Evolutionary conservation across 2,797 vertebrate species (phyloP).

Genomic region (Bradypodion ventrale): DNA sequence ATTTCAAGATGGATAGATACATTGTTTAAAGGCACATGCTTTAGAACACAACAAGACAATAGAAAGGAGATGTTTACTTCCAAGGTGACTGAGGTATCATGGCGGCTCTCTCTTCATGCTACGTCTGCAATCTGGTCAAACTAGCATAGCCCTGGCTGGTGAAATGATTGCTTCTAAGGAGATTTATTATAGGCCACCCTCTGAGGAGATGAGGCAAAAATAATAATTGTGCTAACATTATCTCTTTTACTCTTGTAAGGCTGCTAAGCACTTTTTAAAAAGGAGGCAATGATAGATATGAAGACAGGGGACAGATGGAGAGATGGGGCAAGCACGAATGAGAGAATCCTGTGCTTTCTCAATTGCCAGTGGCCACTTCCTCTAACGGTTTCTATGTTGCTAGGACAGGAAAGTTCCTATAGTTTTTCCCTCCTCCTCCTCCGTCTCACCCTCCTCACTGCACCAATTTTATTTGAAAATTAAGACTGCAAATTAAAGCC

Average conservation of each 20-base stretch:
- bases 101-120: background rate
- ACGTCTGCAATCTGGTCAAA: background rate
- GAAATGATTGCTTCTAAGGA: conserved; percentile 49
- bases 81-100: background rate
- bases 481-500: conserved; percentile 85
- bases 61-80: background rate
- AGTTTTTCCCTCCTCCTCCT: conserved; percentile 46
- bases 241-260: conserved; percentile 48
- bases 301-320: conserved; percentile 74
- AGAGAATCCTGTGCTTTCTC: conserved; percentile 63
- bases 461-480: conserved; percentile 84
- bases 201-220: conserved; percentile 28
- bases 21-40: too few relatives aligned
- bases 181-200: conserved; percentile 44
- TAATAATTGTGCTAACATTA: conserved; percentile 35
- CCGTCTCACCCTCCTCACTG: conserved; percentile 27
- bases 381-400: conserved; percentile 66
- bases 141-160: background rate
- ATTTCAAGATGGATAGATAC: too few relatives aligned
- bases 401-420: conserved; percentile 58
- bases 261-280: conserved; percentile 57
- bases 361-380: conserved; percentile 61
- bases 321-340: conserved; percentile 50
- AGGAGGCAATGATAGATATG: conserved; percentile 37
- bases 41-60: too few relatives aligned